Percentiles rank a stretch among this genome's conserved stretches.
Evolutionary conservation across 2,888 invertebrate species (phyloP).

Genomic region (Cheilosia vernalis): DNA sequence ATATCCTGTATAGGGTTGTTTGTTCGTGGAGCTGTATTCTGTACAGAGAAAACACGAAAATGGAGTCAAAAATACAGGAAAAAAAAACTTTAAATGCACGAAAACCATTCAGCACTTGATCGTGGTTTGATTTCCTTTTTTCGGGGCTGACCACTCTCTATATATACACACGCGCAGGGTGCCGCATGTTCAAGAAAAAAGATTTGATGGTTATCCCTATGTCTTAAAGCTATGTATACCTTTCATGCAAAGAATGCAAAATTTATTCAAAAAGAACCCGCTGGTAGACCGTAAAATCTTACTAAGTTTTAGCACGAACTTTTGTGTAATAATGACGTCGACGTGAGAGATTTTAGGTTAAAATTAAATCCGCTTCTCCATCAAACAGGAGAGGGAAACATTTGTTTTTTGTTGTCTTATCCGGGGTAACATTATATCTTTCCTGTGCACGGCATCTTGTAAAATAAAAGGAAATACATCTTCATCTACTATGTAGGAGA

Average conservation of each 20-base stretch:
- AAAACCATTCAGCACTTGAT: no score
- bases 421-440: background rate
- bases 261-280: background rate
- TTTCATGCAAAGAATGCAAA: background rate
- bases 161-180: no score
- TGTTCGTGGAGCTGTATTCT: background rate
- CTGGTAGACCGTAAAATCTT: background rate
- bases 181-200: background rate
- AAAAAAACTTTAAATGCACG: no score
- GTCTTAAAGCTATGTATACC: background rate
- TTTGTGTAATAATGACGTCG: constrained; percentile 17
- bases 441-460: background rate
- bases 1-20: background rate
- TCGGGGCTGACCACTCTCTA: no score
- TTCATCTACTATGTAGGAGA: background rate
- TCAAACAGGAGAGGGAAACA: background rate
- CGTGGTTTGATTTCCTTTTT: no score
- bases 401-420: background rate
- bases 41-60: background rate
- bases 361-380: constrained; percentile 18
- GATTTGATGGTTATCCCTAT: background rate
- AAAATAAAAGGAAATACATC: background rate
- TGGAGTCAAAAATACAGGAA: background rate
- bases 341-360: constrained; percentile 19
- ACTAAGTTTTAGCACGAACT: constrained; percentile 24